A percentile compares a stretch with the other conserved stretches of the same genome.
These are phyloP conservation scores for Hoplodrina ambigua DNA, from an alignment of 2,888 invertebrate species.

Conservation along the genomic window DNA sequence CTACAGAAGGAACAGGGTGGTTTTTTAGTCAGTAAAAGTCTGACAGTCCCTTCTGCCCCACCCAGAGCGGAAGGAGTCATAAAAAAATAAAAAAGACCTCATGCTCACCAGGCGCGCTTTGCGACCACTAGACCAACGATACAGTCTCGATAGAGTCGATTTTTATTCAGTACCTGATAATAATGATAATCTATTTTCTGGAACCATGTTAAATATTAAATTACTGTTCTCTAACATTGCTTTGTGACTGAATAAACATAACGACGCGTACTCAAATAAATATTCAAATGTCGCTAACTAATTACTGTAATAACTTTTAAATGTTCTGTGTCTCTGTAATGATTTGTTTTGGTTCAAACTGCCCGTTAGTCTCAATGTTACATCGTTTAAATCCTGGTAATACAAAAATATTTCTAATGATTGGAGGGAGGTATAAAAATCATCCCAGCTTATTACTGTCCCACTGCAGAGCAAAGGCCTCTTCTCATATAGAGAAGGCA, in stretches of 20 bases:
- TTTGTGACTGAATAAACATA: conserved; percentile 2
- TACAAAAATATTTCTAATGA: not conserved
- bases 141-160: too few relatives aligned
- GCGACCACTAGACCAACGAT: too few relatives aligned
- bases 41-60: too few relatives aligned
- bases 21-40: too few relatives aligned
- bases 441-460: too few relatives aligned
- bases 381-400: conserved; percentile 19
- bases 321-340: conserved; percentile 36
- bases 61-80: too few relatives aligned
- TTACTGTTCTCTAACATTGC: not conserved
- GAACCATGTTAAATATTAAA: not conserved
- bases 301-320: conserved; percentile 20
- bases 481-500: too few relatives aligned
- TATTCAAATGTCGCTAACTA: conserved; percentile 41
- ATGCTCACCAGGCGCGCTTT: too few relatives aligned
- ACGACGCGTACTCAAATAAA: conserved; percentile 24
- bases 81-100: too few relatives aligned
- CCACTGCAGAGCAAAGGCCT: too few relatives aligned
- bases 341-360: conserved; percentile 32
- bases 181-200: not conserved
- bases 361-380: conserved; percentile 28
- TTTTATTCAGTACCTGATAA: not conserved
- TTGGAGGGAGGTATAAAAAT: too few relatives aligned
- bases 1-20: too few relatives aligned